Percentiles rank a stretch among this genome's conserved stretches.
These are phyloP conservation scores for Plectropomus leopardus DNA, from an alignment of 2,113 vertebrate genomes.

Conservation along the genomic window DNA sequence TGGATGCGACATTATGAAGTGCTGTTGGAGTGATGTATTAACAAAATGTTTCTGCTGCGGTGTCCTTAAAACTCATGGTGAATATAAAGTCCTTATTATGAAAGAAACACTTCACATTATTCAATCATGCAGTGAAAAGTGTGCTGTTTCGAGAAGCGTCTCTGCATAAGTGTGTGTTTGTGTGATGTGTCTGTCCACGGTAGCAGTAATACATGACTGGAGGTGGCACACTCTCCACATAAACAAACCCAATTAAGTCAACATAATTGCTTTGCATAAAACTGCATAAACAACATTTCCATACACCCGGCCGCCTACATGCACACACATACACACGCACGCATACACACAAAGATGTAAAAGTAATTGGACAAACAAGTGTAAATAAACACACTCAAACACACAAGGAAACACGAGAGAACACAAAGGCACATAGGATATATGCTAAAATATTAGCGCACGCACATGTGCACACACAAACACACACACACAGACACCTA, in stretches of 20 bases:
- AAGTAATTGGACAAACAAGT: conserved; percentile 73
- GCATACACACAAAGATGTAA: conserved; percentile 42
- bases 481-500: conserved; percentile 20
- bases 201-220: conserved; percentile 77
- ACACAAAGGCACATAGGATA: conserved; percentile 56
- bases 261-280: conserved; percentile 84
- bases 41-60: conserved; percentile 25
- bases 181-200: conserved; percentile 53
- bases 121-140: conserved; percentile 59
- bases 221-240: conserved; percentile 79
- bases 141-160: conserved; percentile 24
- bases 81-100: conserved; percentile 53
- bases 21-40: conserved; percentile 15
- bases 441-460: conserved; percentile 10
- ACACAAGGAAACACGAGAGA: conserved; percentile 48
- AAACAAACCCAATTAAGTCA: conserved; percentile 85
- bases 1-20: conserved; percentile 29
- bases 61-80: conserved; percentile 46
- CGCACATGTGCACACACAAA: conserved; percentile 21
- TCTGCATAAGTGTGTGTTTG: conserved; percentile 3
- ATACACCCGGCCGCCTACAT: conserved; percentile 66
- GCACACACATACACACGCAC: conserved; percentile 21
- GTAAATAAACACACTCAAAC: conserved; percentile 66
- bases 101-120: conserved; percentile 66
- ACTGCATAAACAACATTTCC: conserved; percentile 84